Conservation (phyloP, 1,140 invertebrate species). For the Maniola jurtina region DNA sequence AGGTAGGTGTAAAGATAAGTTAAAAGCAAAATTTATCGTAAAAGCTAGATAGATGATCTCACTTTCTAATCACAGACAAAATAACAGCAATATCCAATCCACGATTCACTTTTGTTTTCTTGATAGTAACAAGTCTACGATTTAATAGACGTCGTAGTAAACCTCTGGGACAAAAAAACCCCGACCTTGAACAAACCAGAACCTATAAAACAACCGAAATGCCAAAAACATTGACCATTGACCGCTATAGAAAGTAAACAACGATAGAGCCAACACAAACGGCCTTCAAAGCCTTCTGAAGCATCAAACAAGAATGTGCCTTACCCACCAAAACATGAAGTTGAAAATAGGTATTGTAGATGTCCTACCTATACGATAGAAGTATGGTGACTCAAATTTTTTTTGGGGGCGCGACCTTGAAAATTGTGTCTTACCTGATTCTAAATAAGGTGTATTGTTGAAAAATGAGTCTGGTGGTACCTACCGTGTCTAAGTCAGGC, state of each 20-base stretch:
- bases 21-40: no score
- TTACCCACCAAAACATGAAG: constrained; percentile 35
- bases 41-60: no score
- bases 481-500: constrained; percentile 37
- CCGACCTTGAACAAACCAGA: constrained; percentile 22
- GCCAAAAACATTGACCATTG: constrained; percentile 50
- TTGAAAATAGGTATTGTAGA: constrained; percentile 40
- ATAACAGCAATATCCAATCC: no score
- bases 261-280: constrained; percentile 43
- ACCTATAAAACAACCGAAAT: constrained; percentile 13
- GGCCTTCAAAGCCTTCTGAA: constrained; percentile 59
- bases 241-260: constrained; percentile 73
- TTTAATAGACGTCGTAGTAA: not conserved
- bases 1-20: no score
- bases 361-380: constrained; percentile 27
- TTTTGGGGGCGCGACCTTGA: constrained; percentile 31
- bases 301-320: constrained; percentile 39
- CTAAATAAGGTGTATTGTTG: constrained; percentile 40
- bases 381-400: constrained; percentile 30
- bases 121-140: no score
- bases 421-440: constrained; percentile 35
- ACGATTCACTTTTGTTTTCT: no score
- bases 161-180: constrained; percentile 2
- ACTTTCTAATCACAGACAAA: no score
- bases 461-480: constrained; percentile 14